Percentiles rank a stretch among this genome's conserved stretches.
Evolutionary conservation across 2,888 invertebrate genomes (phyloP).

Genomic region (Caenorhabditis afra): DNA sequence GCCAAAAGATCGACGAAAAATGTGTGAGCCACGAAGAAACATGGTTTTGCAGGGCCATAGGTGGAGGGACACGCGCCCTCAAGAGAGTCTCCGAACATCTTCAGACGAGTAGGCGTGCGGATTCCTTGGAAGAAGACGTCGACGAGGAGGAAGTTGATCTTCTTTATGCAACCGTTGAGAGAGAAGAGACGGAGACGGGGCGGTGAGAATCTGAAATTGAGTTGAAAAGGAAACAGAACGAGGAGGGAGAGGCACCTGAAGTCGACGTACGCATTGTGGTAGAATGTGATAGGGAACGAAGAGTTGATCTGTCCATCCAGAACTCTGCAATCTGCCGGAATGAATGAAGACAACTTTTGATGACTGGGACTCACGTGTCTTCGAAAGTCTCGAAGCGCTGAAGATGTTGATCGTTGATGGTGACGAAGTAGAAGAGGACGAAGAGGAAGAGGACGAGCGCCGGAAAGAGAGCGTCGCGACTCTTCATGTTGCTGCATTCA

Average conservation of each 20-base stretch:
- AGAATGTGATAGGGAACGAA: constrained; percentile 40
- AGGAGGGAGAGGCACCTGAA: not conserved
- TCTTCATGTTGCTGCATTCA: constrained; percentile 4
- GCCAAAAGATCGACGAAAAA: constrained; percentile 8
- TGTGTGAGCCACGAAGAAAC: constrained; percentile 33
- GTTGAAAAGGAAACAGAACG: not conserved
- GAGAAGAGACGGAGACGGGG: constrained; percentile 43
- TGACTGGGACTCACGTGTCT: not conserved
- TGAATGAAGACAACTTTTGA: too few relatives aligned
- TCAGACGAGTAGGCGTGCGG: not conserved
- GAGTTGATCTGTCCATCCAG: constrained; percentile 15
- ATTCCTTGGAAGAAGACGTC: constrained; percentile 22
- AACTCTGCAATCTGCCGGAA: too few relatives aligned
- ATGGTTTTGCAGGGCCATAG: constrained; percentile 25
- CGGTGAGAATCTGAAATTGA: constrained; percentile 5
- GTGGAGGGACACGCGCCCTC: constrained; percentile 24
- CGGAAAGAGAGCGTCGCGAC: not conserved
- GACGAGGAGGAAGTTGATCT: constrained; percentile 16
- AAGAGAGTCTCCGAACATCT: constrained; percentile 22
- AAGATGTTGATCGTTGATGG: not conserved
- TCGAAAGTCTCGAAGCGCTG: constrained; percentile 1
- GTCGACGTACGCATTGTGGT: constrained; percentile 43
- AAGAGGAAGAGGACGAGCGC: not conserved
- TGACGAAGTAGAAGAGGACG: constrained; percentile 12
- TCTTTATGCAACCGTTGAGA: constrained; percentile 26